Percentiles rank a stretch among this genome's conserved stretches.
phyloP scores from a whole-genome alignment of 2,888 invertebrate species.

The Drosophila nigricruria region DNA sequence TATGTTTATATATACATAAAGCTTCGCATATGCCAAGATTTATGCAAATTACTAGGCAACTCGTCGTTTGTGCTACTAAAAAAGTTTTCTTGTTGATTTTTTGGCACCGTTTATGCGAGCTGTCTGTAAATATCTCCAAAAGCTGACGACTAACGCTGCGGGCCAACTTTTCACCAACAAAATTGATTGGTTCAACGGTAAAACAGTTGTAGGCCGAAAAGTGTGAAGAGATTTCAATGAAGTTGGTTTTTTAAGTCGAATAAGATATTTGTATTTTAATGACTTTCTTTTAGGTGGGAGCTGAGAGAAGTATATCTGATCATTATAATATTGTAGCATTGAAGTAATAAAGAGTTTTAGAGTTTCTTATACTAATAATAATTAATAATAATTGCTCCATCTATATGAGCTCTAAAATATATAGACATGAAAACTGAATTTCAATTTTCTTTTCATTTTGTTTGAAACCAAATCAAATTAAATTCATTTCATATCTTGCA shows the following conservation, averaged over 20 bases:
- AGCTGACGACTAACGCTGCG: conserved; percentile 29
- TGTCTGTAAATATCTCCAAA: conserved; percentile 37
- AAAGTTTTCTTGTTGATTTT: conserved; percentile 30
- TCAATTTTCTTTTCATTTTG: neutral
- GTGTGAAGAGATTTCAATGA: neutral
- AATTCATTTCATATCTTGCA: neutral
- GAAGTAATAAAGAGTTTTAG: neutral
- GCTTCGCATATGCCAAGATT: conserved; percentile 31
- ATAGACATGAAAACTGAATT: neutral
- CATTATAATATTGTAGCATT: neutral
- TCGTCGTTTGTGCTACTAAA: conserved; percentile 45
- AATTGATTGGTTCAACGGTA: conserved; percentile 53
- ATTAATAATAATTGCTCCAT: too few species aligned
- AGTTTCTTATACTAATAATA: neutral
- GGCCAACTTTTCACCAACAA: conserved; percentile 56
- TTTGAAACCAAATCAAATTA: neutral
- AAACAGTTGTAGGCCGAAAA: conserved; percentile 48
- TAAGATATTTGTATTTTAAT: neutral
- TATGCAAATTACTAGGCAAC: conserved; percentile 44
- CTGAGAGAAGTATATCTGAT: neutral
- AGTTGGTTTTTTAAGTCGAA: neutral
- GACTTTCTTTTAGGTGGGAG: neutral
- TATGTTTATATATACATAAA: too few species aligned
- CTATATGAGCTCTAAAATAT: too few species aligned
- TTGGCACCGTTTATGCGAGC: conserved; percentile 53